Conservation (phyloP, 2,113 vertebrate species). For the Saguinus imperator region DNA sequence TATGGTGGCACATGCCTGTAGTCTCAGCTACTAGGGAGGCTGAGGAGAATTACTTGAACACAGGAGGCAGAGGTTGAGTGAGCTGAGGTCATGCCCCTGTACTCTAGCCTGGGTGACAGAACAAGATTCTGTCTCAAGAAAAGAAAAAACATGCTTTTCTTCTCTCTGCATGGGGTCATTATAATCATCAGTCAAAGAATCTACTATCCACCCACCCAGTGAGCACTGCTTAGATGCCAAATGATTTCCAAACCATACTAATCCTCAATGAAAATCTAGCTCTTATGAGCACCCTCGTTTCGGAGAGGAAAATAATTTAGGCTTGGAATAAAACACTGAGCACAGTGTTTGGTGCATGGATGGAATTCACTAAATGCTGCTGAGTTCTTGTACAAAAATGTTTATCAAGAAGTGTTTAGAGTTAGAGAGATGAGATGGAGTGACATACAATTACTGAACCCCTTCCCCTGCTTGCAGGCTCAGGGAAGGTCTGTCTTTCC, state of each 20-base stretch:
- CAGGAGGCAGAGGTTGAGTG: too few relatives aligned
- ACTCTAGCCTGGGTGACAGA: too few relatives aligned
- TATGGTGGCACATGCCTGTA: fast-evolving
- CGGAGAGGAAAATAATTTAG: neutral
- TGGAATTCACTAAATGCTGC: neutral
- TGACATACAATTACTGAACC: too few relatives aligned
- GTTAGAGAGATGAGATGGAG: neutral
- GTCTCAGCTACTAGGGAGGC: too few relatives aligned
- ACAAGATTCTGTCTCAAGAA: too few relatives aligned
- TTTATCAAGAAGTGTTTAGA: neutral
- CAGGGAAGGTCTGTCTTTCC: neutral
- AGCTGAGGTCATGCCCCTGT: too few relatives aligned
- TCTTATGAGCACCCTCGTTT: neutral
- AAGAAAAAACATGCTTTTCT: neutral
- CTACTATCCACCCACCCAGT: neutral
- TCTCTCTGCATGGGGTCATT: fast-evolving
- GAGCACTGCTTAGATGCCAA: neutral
- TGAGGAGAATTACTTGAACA: too few relatives aligned
- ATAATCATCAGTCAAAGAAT: neutral
- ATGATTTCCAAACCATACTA: neutral
- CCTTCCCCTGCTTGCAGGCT: neutral
- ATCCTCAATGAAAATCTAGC: neutral
- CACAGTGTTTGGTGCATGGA: neutral
- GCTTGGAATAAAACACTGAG: neutral
- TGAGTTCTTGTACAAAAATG: neutral